Conservation (phyloP, 2,888 invertebrate genomes). For the Bhutanitis thaidina region DNA sequence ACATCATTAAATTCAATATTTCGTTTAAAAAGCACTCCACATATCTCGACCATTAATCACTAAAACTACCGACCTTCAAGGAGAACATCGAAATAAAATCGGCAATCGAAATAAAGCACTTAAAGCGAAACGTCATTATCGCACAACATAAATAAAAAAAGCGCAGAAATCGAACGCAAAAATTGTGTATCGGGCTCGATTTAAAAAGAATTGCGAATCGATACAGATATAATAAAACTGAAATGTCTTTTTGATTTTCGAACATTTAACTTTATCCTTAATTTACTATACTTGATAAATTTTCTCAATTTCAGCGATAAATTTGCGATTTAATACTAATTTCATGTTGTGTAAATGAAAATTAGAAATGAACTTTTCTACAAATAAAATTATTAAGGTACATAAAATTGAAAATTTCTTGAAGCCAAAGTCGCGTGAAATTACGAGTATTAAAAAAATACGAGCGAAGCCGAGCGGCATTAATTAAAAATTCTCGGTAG, state of each 20-base stretch:
- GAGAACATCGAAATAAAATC: conserved; percentile 78
- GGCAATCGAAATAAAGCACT: conserved; percentile 80
- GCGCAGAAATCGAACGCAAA: conserved; percentile 75
- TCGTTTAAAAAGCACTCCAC: conserved; percentile 78
- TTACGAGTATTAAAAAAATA: conserved; percentile 76
- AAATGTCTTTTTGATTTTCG: conserved; percentile 1
- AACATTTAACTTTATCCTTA: neutral
- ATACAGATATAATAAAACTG: conserved; percentile 14
- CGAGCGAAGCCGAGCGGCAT: conserved; percentile 74
- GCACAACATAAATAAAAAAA: conserved; percentile 77
- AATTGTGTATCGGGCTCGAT: conserved; percentile 78
- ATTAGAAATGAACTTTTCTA: no score
- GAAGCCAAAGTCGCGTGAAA: conserved; percentile 29
- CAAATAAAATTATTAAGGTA: no score
- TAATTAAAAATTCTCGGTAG: conserved; percentile 81
- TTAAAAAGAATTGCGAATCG: conserved; percentile 74
- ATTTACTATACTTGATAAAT: no score
- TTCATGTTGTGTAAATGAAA: no score
- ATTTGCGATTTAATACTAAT: no score
- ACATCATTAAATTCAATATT: conserved; percentile 79
- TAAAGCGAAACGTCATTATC: conserved; percentile 80
- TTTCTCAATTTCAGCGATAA: no score
- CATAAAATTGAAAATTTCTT: no score
- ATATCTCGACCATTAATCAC: conserved; percentile 78
- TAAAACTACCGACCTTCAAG: conserved; percentile 78